Evolutionary conservation across 1,140 invertebrate genomes (phyloP).

Genomic region (Frieseomelitta varia): DNA sequence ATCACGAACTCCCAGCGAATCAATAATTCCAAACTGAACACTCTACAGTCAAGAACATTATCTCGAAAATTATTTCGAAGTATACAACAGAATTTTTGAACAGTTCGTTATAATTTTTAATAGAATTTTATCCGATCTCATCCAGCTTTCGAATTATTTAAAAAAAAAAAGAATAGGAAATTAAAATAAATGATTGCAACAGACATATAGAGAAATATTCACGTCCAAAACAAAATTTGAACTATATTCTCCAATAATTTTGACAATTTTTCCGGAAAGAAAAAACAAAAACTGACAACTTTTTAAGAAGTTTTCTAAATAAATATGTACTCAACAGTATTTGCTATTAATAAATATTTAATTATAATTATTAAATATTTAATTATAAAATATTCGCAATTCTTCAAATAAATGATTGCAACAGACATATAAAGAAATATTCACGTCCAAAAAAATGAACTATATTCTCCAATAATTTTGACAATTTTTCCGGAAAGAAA

Average conservation of each 20-base stretch:
- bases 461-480: neutral
- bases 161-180: neutral
- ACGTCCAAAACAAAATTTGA: neutral
- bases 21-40: no score
- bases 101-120: neutral
- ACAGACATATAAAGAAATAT: neutral
- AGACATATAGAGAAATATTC: neutral
- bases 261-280: neutral
- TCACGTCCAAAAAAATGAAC: neutral
- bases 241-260: neutral
- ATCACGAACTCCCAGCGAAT: no score
- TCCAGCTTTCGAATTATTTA: neutral
- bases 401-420: no score
- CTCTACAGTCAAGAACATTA: no score
- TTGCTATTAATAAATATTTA: no score
- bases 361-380: no score
- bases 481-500: neutral
- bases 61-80: no score
- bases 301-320: no score
- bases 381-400: no score
- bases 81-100: no score
- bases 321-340: no score
- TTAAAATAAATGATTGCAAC: no score
- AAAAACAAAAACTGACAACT: neutral
- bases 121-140: neutral